Evolutionary conservation across 2,888 invertebrate species (phyloP).

Genomic region (Scelioninae gen. 2): DNA sequence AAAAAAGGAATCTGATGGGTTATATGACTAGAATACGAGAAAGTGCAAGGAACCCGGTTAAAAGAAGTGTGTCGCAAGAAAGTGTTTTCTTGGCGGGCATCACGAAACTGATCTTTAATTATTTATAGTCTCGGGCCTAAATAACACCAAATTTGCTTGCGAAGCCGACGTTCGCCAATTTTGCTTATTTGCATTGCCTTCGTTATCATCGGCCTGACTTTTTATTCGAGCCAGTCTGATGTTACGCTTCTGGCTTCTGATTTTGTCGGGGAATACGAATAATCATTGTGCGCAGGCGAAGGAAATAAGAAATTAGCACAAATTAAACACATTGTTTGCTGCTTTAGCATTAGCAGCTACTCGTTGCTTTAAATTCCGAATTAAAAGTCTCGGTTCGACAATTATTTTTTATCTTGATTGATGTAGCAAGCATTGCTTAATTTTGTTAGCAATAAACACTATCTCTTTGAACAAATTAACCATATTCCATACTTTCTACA

Average conservation of each 20-base stretch:
- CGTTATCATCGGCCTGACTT: conserved; percentile 2
- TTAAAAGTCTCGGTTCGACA: background rate
- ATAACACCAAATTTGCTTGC: conserved; percentile 29
- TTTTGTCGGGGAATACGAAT: conserved; percentile 2
- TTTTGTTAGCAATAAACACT: too few relatives aligned
- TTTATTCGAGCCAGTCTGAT: conserved; percentile 7
- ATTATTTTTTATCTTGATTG: background rate
- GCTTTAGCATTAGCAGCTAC: background rate
- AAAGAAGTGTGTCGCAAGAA: conserved; percentile 56
- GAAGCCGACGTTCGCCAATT: conserved; percentile 1
- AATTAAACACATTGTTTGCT: conserved; percentile 11
- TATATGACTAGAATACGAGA: conserved; percentile 42
- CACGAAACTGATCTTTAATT: conserved; percentile 55
- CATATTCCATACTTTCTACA: too few relatives aligned
- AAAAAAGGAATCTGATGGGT: conserved; percentile 26
- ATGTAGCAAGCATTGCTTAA: too few relatives aligned
- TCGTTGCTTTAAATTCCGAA: background rate
- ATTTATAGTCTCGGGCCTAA: conserved; percentile 47
- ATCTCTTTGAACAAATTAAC: too few relatives aligned
- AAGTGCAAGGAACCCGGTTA: conserved; percentile 56
- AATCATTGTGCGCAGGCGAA: background rate
- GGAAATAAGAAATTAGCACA: conserved; percentile 20
- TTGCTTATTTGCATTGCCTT: conserved; percentile 6
- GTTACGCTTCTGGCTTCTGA: conserved; percentile 7
- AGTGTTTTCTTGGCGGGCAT: conserved; percentile 55